Evolutionary conservation across 2,888 invertebrate species (phyloP), one percentile per base, ranked within the genome.

Genomic region (Apotomis turbidana): DNA sequence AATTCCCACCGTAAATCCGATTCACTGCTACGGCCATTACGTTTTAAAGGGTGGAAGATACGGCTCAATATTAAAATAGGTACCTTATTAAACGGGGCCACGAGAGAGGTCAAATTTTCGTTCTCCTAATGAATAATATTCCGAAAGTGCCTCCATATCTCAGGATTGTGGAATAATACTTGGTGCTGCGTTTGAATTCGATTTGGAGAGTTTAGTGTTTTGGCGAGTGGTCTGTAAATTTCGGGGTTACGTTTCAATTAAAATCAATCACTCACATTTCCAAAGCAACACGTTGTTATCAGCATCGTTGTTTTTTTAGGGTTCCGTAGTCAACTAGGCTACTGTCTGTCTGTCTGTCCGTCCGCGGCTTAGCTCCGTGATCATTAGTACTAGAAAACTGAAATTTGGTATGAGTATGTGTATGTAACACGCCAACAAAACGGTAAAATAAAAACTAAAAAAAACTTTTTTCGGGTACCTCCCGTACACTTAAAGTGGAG

Each of bases 61-160:
- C 27, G 41, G 38, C 41, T 27, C 46, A 67, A 68, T 51, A 27
- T 54, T 58, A 54, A 52, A 62, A 67, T 62, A 51, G 60, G 57
- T 55, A 57, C 41, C 61, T 73, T 75, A 74, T 74, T 73, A 75
- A 74, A 77, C 66, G 64, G 73, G 73, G 74, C 74, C 73, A 72
- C 73, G 70, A 68, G 70, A 71, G 80, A 82, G 86, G 86, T 86
- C 84, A 85, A 87, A 90, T 90, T 89, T 87, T 85, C 89, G 89
- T 87, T 86, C 83, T 83, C 80, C 77, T 87, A 88, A 88, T 87
- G 87, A 88, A 90, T 89, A 90, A 90, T 90, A 88, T 85, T 85
- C 83, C 76, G 77, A 78, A 83, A 88, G 79, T 85, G 85, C 78
- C 80, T 78, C 80, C 88, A 87, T 90, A 90, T 90, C 85, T 88